Evolutionary conservation across 2,797 vertebrate species (phyloP).

Genomic region (Paratrypauchen microcephalus): DNA sequence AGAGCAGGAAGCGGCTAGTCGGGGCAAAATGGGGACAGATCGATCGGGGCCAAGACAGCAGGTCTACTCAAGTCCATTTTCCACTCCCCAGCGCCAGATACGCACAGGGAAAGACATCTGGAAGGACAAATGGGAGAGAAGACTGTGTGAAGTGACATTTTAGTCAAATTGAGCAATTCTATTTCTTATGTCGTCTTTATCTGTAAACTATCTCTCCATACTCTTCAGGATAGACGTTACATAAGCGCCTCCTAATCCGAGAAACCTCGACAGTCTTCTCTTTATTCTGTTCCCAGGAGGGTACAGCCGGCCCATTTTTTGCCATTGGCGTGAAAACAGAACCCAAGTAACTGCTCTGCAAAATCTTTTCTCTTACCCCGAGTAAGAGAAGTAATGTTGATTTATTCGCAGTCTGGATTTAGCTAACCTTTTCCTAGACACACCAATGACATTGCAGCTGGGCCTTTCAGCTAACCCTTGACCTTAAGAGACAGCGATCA

Average conservation of each 20-base stretch:
- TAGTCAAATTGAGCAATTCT: slow-evolving; percentile 8
- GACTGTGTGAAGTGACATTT: slow-evolving; percentile 16
- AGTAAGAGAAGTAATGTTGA: slow-evolving; percentile 4
- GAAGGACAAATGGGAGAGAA: slow-evolving; percentile 7
- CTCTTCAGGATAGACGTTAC: slow-evolving; percentile 35
- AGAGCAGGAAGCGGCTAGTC: slow-evolving; percentile 14
- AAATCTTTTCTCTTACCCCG: slow-evolving; percentile 20
- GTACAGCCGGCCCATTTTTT: slow-evolving; percentile 23
- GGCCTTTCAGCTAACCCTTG: slow-evolving; percentile 27
- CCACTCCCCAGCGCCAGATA: slow-evolving; percentile 54
- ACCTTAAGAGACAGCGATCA: slow-evolving; percentile 20
- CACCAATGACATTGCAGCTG: background rate
- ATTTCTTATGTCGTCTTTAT: background rate
- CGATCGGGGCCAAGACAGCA: slow-evolving; percentile 50
- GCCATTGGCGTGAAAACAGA: slow-evolving; percentile 36
- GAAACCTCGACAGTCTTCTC: slow-evolving; percentile 35
- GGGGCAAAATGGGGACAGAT: slow-evolving; percentile 47
- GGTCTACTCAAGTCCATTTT: slow-evolving; percentile 59
- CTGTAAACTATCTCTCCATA: slow-evolving; percentile 15
- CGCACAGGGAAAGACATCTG: slow-evolving; percentile 10
- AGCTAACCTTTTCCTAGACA: slow-evolving; percentile 33
- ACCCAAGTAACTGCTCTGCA: slow-evolving; percentile 32
- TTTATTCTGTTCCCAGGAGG: slow-evolving; percentile 27
- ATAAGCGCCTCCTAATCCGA: slow-evolving; percentile 27
- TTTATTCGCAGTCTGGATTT: slow-evolving; percentile 19